Base-by-base conservation (phyloP, 2,113 vertebrate species). In the Tenebrosternarchus preto region DNA sequence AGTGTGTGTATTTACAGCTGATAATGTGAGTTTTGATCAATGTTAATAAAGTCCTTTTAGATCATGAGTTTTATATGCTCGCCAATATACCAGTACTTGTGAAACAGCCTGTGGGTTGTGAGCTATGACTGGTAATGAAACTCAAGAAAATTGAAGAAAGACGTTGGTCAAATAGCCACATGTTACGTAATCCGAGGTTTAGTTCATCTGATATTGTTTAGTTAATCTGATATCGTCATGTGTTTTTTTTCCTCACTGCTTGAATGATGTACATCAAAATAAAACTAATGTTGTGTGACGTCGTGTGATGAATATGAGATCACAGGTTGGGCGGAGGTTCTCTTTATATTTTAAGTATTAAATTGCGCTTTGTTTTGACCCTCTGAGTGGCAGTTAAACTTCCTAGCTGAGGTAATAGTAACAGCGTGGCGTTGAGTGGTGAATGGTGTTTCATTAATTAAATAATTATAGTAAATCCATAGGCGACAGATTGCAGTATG, bases 41-140 rank as follows among this genome's bases (percentile, higher is more conserved):
- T 36, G 33, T 57, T 43, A 20, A 70, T 78, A 60, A 78, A 78
- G 66, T 4, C 55, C 25, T 3, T n/a, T 43, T 46, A n/a, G 36
- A 46, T 46, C 33, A 60, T 70, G 7, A 16, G 27, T 59, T 25
- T 29, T 46, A 43, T 36, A 69, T 55, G n/a, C n/a, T 27, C 56
- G 63, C 33, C 39, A 46, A 9, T 46, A 5, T 9, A 46, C 36
- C 64, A 19, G 27, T 24, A 68, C 46, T 55, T 76, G 25, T 76
- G 43, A 22, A 31, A 2, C 19, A 29, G 27, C 67, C 20, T 31
- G 31, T 9, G 66, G 24, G 22, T 17, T 75, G 33, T 75, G 7
- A 39, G 39, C 5, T 68, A 22, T 39, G 64, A 66, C 17, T n/a
- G 17, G 20, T 36, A n/a, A 36, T 39, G 4, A 70, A 77, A 55